phyloP scores from a whole-genome alignment of 1,140 invertebrate species.

The Leptonema lineaticorne region DNA sequence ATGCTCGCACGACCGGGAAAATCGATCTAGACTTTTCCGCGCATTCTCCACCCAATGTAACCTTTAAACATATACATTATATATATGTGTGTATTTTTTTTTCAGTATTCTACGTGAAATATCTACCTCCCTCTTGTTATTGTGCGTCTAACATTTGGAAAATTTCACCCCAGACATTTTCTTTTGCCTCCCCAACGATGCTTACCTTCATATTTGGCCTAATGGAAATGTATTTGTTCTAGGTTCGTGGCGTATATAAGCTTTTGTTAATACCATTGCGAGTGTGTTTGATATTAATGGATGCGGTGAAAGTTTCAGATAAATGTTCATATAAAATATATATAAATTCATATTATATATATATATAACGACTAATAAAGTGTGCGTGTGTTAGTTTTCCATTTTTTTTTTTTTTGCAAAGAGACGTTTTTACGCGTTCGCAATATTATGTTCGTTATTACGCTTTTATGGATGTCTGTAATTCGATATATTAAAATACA shows the following conservation, averaged over 20 bases:
- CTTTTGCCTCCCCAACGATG: background rate
- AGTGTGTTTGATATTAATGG: conserved; percentile 28
- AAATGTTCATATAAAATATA: too few relatives aligned
- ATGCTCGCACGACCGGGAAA: background rate
- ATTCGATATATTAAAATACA: too few relatives aligned
- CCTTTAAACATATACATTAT: background rate
- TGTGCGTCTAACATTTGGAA: background rate
- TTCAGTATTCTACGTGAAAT: background rate
- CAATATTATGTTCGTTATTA: too few relatives aligned
- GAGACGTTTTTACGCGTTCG: too few relatives aligned
- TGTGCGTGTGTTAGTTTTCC: too few relatives aligned
- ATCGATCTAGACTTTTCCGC: background rate
- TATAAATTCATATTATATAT: too few relatives aligned
- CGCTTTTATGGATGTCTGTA: too few relatives aligned
- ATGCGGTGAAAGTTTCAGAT: conserved; percentile 10
- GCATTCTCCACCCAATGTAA: background rate
- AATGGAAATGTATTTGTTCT: conserved; percentile 39
- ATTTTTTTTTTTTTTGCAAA: too few relatives aligned
- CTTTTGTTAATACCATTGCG: conserved; percentile 27
- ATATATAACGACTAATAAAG: too few relatives aligned
- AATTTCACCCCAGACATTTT: conserved; percentile 21
- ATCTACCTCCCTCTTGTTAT: background rate
- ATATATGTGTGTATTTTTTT: too few relatives aligned
- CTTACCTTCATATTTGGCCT: conserved; percentile 21
- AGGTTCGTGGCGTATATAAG: conserved; percentile 15